Evolutionary conservation across 2,888 invertebrate genomes (phyloP).

Genomic region (Tiliacea citrago): DNA sequence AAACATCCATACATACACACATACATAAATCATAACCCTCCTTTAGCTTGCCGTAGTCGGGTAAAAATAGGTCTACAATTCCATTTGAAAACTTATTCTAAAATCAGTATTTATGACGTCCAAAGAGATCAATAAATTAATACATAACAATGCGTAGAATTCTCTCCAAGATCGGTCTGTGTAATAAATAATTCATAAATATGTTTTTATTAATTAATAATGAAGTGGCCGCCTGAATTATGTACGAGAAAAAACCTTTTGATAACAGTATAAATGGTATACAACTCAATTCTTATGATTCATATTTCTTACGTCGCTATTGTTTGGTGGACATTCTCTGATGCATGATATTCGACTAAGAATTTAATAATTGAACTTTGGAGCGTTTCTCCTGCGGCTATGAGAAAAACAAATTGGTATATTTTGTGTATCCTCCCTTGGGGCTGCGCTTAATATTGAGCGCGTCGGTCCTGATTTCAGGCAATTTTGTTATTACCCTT

Average conservation of each 20-base stretch:
- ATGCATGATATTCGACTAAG: constrained; percentile 77
- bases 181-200: constrained; percentile 85
- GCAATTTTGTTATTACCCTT: constrained; percentile 50
- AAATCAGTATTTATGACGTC: constrained; percentile 75
- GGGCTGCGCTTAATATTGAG: constrained; percentile 65
- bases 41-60: no score
- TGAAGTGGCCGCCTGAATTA: constrained; percentile 75
- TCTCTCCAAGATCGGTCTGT: constrained; percentile 67
- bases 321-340: constrained; percentile 77
- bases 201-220: constrained; percentile 87
- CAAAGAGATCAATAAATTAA: constrained; percentile 81
- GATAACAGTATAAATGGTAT: constrained; percentile 66
- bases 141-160: constrained; percentile 78
- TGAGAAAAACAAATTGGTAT: constrained; percentile 82
- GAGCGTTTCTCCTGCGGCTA: constrained; percentile 78
- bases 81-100: constrained; percentile 43
- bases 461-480: constrained; percentile 44
- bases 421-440: constrained; percentile 73
- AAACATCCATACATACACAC: no score
- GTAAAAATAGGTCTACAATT: constrained; percentile 51
- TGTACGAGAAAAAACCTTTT: constrained; percentile 71
- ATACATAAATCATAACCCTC: no score
- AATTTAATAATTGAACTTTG: constrained; percentile 85
- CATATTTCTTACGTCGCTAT: constrained; percentile 84
- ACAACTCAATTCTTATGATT: constrained; percentile 84